A percentile compares a stretch with the other conserved stretches of the same genome.
Evolutionary conservation across 1,140 invertebrate genomes (phyloP).

Genomic region (Caenorhabditis inopinata): DNA sequence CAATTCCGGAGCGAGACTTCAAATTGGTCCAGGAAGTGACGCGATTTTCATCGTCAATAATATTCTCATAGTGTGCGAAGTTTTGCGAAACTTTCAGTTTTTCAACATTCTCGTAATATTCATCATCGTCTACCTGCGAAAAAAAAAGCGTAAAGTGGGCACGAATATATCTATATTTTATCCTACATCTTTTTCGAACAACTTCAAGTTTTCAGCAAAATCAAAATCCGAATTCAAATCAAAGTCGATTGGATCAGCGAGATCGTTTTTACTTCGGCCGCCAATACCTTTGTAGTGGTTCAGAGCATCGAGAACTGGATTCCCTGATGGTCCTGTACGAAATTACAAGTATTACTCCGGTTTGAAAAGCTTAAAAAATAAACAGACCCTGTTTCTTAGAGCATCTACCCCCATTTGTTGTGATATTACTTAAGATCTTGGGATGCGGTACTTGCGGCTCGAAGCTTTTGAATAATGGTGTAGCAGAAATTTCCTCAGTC

Average conservation of each 20-base stretch:
- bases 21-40: conserved; percentile 54
- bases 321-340: conserved; percentile 38
- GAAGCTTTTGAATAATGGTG: conserved; percentile 35
- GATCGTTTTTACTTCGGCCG: conserved; percentile 1
- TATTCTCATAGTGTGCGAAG: conserved; percentile 62
- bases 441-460: conserved; percentile 39
- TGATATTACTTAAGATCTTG: neutral
- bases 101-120: conserved; percentile 44
- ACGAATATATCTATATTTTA: neutral
- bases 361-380: neutral
- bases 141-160: neutral
- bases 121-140: conserved; percentile 35
- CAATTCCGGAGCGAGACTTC: conserved; percentile 3
- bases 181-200: conserved; percentile 59
- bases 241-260: conserved; percentile 54
- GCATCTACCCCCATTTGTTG: neutral
- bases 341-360: neutral
- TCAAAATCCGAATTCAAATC: conserved; percentile 60
- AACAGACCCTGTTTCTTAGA: neutral
- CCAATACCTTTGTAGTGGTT: conserved; percentile 57
- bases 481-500: conserved; percentile 17
- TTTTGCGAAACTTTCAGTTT: conserved; percentile 45
- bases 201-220: conserved; percentile 56
- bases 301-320: conserved; percentile 43
- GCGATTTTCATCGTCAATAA: conserved; percentile 56